Evolutionary conservation across 2,797 vertebrate genomes (phyloP), one percentile per base, ranked within the genome.

Genomic region (Poecilia velifera): DNA sequence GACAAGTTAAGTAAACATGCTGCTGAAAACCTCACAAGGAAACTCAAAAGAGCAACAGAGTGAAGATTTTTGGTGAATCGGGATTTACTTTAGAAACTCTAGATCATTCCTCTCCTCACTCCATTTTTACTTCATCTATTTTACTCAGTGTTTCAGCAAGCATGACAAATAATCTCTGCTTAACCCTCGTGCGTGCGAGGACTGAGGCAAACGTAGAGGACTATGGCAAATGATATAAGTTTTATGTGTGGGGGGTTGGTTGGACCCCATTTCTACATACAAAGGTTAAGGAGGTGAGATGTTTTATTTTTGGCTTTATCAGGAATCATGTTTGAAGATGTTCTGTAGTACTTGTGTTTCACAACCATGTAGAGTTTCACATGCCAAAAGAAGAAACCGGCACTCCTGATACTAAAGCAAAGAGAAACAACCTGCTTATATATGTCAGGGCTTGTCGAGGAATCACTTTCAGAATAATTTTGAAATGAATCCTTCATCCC

Each of bases 381-480:
- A 31, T 43, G 36, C 39, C 8, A 14, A 28, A 14, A 71, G 12
- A 51, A 53, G n/a, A 71, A 45, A 28, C 51, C 9, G 5, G 55
- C 68, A 57, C n/a, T n/a, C 18, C 66, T 43, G 39, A 77, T 22
- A 46, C 47, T n/a, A 41, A 45, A 31, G 49, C 28, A 39, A 72
- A 55, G 22, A n/a, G 3, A 34, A 76, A 22, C 7, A 16, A 8
- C 53, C n/a, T 45, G 39, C 12, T 49, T 39, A 20, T 6, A 71
- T 77, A 53, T 53, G 76, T 77, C 46, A 31, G 34, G 64, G 13
- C 87, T 87, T 90, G 82, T 74, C 83, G 55, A 55, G 2, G 71
- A 83, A 31, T 18, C 7, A 51, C 16, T 77, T 81, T 59, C 7
- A n/a, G 36, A 41, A 74, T 59, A 62, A 66, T 41, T 12, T 73